These are phyloP conservation scores for Pycnomerus fuliginosus DNA, from an alignment of 2,888 invertebrate species.

Conservation along the genomic window DNA sequence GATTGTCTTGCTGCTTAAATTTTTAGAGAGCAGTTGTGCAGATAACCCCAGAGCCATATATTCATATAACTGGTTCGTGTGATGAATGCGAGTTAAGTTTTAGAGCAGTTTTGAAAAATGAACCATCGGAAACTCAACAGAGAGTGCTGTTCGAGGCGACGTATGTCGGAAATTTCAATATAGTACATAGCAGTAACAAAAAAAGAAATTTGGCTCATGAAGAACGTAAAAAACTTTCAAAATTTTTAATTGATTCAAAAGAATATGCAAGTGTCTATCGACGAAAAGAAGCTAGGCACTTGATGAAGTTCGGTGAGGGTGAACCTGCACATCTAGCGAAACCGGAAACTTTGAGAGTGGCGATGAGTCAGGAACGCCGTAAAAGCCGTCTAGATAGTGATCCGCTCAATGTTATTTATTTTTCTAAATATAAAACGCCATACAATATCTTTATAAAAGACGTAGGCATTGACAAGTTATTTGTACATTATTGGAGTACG, in stretches of 20 bases:
- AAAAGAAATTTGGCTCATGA: neutral
- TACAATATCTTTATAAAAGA: neutral
- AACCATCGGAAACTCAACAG: constrained; percentile 1
- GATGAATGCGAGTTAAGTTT: neutral
- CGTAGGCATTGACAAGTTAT: constrained; percentile 1
- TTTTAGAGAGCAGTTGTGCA: neutral
- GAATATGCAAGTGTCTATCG: neutral
- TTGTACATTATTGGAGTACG: constrained; percentile 4
- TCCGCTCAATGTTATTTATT: constrained; percentile 1
- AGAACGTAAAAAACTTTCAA: neutral
- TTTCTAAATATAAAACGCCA: constrained; percentile 1
- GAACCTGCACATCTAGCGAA: constrained; percentile 1
- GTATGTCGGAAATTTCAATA: constrained; percentile 1
- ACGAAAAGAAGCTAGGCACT: neutral
- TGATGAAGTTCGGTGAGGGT: constrained; percentile 1
- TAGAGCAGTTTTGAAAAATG: constrained; percentile 1
- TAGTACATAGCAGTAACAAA: neutral
- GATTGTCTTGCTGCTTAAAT: neutral
- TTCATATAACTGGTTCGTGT: neutral
- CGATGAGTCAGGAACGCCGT: neutral
- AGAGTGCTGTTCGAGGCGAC: neutral
- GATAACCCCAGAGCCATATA: neutral
- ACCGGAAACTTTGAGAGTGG: neutral
- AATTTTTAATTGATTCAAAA: neutral
- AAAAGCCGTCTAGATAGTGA: neutral